Base-by-base conservation (phyloP, 2,797 vertebrate genomes). In the Darevskia mixta region DNA sequence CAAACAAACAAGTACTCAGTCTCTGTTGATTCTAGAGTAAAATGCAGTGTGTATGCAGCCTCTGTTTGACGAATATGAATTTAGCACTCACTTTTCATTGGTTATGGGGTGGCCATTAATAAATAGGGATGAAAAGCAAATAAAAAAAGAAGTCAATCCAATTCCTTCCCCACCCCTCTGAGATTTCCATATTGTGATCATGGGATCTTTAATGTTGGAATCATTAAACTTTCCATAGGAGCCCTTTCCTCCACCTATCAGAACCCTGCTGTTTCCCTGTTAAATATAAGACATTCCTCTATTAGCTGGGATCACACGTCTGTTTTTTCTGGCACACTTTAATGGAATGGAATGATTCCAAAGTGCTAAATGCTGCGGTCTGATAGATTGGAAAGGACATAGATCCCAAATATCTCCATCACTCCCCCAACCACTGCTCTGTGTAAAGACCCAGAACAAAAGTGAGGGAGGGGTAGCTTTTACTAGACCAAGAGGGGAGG, bases 271-370 rank as follows among this genome's bases (percentile, higher is more conserved):
- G 87, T 94, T 94, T 93, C 92, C n/a, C 87, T 92, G 0, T 0
- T 91, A 95, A 94, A 90, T 35, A 32, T 61, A 91, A 95, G 89
- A 87, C 85, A 41, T 87, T 94, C 95, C 95, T 94, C 82, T 80
- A 92, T 91, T 92, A 96, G 90, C 93, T 0, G 0, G 92, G 91
- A 94, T 94, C 94, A 94, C 87, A 95, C 93, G 87, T 94, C 95
- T 97, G 95, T 97, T 97, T 97, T 97, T 92, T 95, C 96, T 97
- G 97, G 97, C 97, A 96, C 91, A 84, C 88, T 85, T 94, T 95
- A 93, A 89, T 5, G 38, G n/a, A 91, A 96, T 96, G 96, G 96
- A 97, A 93, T 80, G 83, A 84, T 93, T 97, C 97, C 97, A 97
- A 96, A 93, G 93, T 83, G 92, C 91, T 95, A 93, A 96, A 95